phyloP scores from a whole-genome alignment of 2,113 vertebrate genomes.

The Anser cygnoides region DNA sequence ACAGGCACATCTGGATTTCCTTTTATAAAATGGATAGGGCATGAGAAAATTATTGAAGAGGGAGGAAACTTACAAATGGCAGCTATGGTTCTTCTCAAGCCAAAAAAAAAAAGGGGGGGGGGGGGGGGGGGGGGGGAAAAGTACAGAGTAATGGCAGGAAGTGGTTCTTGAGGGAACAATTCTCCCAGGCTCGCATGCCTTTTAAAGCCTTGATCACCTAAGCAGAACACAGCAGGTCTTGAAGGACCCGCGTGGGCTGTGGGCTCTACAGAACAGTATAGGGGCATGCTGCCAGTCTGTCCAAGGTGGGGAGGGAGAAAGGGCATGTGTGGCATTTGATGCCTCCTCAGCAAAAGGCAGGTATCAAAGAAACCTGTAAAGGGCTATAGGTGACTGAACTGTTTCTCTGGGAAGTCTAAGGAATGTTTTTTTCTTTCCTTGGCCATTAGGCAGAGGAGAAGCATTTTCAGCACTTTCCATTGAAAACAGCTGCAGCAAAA shows the following conservation, averaged over 20 bases:
- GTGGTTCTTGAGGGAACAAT: background rate
- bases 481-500: background rate
- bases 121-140: no score
- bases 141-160: background rate
- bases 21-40: background rate
- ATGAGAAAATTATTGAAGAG: background rate
- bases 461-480: background rate
- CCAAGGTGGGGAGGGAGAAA: background rate
- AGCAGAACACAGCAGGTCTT: background rate
- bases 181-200: background rate
- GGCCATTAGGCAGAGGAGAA: background rate
- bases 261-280: background rate
- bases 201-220: background rate
- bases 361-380: background rate
- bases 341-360: background rate
- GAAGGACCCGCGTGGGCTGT: rapidly evolving
- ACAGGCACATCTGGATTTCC: background rate
- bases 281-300: rapidly evolving
- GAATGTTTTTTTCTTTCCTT: background rate
- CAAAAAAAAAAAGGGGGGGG: background rate
- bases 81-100: background rate
- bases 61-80: background rate
- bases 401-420: background rate
- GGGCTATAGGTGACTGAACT: background rate
- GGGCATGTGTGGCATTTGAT: background rate